Conservation (phyloP, 2,113 vertebrate species). For the Dicrurus megarhynchus region DNA sequence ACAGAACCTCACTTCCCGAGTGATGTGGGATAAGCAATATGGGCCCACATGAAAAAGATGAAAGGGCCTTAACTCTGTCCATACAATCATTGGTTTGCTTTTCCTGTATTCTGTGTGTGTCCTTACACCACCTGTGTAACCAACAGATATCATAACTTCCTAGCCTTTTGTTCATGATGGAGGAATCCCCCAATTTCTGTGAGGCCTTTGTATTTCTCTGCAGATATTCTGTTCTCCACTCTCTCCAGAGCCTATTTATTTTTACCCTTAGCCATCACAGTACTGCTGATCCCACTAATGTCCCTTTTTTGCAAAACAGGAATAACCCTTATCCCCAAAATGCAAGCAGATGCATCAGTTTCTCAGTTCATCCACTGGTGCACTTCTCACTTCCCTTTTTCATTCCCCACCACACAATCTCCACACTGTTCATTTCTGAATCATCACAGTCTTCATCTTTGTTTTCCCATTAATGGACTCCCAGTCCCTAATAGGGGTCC, state of each 20-base stretch:
- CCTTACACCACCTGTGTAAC: neutral
- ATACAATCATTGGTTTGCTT: neutral
- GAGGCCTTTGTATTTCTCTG: neutral
- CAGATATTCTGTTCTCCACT: neutral
- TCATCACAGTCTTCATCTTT: neutral
- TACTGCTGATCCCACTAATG: neutral
- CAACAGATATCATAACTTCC: neutral
- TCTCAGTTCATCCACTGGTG: neutral
- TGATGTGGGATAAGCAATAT: neutral
- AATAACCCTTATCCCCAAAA: neutral
- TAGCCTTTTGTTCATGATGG: neutral
- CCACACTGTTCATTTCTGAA: neutral
- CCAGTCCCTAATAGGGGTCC: neutral
- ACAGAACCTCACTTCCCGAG: neutral
- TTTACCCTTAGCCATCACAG: neutral
- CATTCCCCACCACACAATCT: neutral
- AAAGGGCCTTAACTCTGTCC: neutral
- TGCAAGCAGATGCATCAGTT: neutral
- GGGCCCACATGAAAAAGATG: fast-evolving
- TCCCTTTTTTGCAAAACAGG: neutral
- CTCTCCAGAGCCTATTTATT: neutral
- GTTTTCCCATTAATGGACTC: neutral
- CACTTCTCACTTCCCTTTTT: neutral
- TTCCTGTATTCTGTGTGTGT: neutral
- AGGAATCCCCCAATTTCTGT: neutral